phyloP scores from a whole-genome alignment of 2,888 invertebrate genomes.

The Tortrix viridana region DNA sequence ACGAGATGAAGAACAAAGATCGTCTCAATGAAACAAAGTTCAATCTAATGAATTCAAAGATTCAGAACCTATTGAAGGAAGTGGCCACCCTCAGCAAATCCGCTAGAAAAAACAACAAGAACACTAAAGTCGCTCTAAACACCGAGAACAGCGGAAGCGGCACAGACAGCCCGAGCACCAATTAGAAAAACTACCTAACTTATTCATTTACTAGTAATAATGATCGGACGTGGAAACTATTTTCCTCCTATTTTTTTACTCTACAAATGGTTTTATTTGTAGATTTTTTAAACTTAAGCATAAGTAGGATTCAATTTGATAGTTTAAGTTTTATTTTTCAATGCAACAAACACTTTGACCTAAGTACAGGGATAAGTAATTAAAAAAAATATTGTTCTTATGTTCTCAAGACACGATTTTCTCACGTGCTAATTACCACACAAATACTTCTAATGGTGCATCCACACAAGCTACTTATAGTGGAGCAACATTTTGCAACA shows the following conservation, averaged over 20 bases:
- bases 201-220: slow-evolving; percentile 41
- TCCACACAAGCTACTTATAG: too few relatives aligned
- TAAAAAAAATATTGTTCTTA: slow-evolving; percentile 3
- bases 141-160: slow-evolving; percentile 89
- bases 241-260: slow-evolving; percentile 81
- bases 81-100: slow-evolving; percentile 93
- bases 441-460: too few relatives aligned
- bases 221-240: slow-evolving; percentile 60
- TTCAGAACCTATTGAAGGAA: slow-evolving; percentile 92
- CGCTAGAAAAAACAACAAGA: slow-evolving; percentile 87
- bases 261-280: slow-evolving; percentile 82
- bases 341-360: slow-evolving; percentile 37
- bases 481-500: too few relatives aligned
- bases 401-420: not conserved
- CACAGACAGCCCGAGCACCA: slow-evolving; percentile 91
- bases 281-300: slow-evolving; percentile 69
- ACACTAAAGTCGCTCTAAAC: slow-evolving; percentile 65
- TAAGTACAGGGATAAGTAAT: slow-evolving; percentile 34
- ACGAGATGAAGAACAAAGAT: slow-evolving; percentile 92
- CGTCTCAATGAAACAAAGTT: slow-evolving; percentile 92
- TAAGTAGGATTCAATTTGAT: slow-evolving; percentile 75
- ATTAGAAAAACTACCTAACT: slow-evolving; percentile 61
- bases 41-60: slow-evolving; percentile 90
- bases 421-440: too few relatives aligned
- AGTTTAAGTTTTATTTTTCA: slow-evolving; percentile 55